phyloP scores from a whole-genome alignment of 2,113 vertebrate genomes.

The Pedetes capensis region DNA sequence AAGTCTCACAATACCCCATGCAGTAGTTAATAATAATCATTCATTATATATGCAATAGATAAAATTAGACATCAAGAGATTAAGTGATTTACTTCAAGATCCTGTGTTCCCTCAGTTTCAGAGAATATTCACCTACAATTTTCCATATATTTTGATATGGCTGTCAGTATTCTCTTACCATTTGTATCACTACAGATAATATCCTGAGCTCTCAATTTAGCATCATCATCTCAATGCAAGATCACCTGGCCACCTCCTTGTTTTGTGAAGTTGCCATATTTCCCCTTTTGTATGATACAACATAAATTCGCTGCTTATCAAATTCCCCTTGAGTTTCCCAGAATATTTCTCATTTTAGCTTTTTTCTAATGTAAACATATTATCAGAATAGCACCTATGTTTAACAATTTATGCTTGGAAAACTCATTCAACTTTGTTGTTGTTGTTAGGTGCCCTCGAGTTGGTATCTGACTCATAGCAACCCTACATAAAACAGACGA shows the following conservation, averaged over 20 bases:
- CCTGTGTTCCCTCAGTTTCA: slow-evolving; percentile 36
- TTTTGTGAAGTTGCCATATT: not conserved
- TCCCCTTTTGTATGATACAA: not conserved
- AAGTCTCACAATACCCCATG: slow-evolving; percentile 73
- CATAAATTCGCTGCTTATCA: not conserved
- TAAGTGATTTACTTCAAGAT: slow-evolving; percentile 73
- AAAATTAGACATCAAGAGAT: slow-evolving; percentile 73
- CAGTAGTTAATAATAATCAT: slow-evolving; percentile 72
- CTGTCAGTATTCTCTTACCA: slow-evolving; percentile 3
- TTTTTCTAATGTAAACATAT: not conserved
- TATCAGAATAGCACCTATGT: slow-evolving; percentile 30
- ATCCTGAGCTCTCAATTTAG: not conserved
- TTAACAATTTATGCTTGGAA: slow-evolving; percentile 52
- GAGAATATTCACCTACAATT: not conserved
- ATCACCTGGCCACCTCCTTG: not conserved
- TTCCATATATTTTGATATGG: slow-evolving; percentile 10
- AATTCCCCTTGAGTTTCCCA: slow-evolving; percentile 28
- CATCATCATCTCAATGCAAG: not conserved
- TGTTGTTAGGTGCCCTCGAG: too few relatives aligned
- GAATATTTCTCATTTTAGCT: not conserved
- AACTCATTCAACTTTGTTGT: too few relatives aligned
- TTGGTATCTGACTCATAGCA: too few relatives aligned
- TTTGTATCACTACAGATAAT: not conserved
- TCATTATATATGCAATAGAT: slow-evolving; percentile 72
- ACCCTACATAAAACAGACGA: too few relatives aligned